phyloP scores from a whole-genome alignment of 2,888 invertebrate genomes.

The Caradrina clavipalpis region DNA sequence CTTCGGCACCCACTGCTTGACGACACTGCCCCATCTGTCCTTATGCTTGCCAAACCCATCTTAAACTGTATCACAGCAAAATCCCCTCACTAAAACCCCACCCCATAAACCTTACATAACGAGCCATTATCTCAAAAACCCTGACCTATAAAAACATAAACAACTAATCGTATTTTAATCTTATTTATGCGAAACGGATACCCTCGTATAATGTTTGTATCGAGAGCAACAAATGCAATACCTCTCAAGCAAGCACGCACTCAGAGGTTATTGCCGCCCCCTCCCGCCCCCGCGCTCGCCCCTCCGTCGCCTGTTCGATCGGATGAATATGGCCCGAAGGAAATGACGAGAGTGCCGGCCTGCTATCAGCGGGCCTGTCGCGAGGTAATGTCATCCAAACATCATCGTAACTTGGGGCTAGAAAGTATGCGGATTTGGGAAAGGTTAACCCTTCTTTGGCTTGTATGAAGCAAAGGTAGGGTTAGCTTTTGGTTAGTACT shows the following conservation, averaged over 20 bases:
- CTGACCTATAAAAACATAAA: conserved; percentile 4
- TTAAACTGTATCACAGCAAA: not conserved
- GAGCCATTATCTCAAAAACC: not conserved
- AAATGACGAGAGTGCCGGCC: conserved; percentile 87
- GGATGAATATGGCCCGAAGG: conserved; percentile 87
- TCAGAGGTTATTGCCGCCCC: conserved; percentile 76
- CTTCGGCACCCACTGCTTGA: no score
- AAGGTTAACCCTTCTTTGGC: not conserved
- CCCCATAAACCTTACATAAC: not conserved
- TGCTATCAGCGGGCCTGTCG: conserved; percentile 70
- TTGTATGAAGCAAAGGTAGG: no score
- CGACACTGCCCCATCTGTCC: no score
- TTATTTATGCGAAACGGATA: conserved; percentile 49
- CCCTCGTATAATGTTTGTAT: conserved; percentile 58
- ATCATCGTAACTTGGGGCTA: conserved; percentile 65
- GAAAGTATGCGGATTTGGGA: conserved; percentile 23
- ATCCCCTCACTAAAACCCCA: not conserved
- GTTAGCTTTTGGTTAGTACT: no score
- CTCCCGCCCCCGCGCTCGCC: conserved; percentile 35
- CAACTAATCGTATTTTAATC: conserved; percentile 50
- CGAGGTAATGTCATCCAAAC: conserved; percentile 72
- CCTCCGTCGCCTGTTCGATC: conserved; percentile 67
- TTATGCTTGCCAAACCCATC: no score
- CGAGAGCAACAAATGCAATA: conserved; percentile 77
- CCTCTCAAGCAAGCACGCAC: conserved; percentile 79